Evolutionary conservation across 2,113 vertebrate genomes (phyloP).

Genomic region (Nestor notabilis): DNA sequence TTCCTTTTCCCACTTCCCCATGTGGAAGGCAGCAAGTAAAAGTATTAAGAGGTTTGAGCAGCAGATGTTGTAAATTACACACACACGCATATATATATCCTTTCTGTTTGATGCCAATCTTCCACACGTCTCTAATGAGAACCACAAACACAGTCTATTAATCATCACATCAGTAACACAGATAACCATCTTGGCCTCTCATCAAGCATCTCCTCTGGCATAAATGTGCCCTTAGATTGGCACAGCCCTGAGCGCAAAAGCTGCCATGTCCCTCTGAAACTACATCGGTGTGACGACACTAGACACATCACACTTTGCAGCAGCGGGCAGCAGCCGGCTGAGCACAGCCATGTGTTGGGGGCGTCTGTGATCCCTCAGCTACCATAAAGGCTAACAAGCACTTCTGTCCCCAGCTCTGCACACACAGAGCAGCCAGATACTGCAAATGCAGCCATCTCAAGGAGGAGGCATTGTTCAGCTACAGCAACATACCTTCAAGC

Average conservation of each 20-base stretch:
- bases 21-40: neutral
- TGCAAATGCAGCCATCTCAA: neutral
- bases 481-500: neutral
- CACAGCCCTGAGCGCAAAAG: neutral
- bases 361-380: neutral
- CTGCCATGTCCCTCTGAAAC: neutral
- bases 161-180: constrained; percentile 2
- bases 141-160: neutral
- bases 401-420: neutral
- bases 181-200: neutral
- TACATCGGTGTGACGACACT: rapidly evolving
- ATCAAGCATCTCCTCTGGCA: neutral
- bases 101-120: neutral
- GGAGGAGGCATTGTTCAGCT: rapidly evolving
- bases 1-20: neutral
- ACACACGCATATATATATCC: neutral
- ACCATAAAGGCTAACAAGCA: rapidly evolving
- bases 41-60: neutral
- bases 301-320: rapidly evolving
- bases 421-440: rapidly evolving
- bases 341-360: neutral
- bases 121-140: constrained; percentile 7
- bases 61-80: neutral
- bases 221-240: neutral
- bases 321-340: neutral